Evolutionary conservation across 2,888 invertebrate genomes (phyloP).

Genomic region (Meloe dianella): DNA sequence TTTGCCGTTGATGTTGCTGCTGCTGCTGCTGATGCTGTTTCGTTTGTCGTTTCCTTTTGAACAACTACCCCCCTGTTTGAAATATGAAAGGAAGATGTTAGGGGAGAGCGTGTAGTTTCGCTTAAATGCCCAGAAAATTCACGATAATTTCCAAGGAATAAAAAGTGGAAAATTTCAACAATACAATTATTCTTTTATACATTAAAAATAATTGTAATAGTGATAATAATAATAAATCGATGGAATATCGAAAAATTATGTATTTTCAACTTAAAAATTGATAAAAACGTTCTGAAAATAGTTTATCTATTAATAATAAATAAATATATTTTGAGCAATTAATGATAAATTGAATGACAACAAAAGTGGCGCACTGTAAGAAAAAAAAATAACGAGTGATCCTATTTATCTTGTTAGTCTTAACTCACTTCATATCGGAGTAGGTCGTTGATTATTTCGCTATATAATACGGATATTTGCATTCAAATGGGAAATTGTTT

Average conservation of each 20-base stretch:
- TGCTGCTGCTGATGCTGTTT: no score
- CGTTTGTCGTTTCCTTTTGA: constrained; percentile 4
- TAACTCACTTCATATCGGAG: no score
- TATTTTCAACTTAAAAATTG: not conserved
- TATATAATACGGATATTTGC: no score
- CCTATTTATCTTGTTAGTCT: no score
- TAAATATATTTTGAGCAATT: not conserved
- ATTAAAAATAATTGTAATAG: no score
- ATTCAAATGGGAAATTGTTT: no score
- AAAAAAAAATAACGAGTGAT: no score
- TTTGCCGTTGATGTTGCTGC: not conserved
- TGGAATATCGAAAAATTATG: not conserved
- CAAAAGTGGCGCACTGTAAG: no score
- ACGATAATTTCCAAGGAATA: not conserved
- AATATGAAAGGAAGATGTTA: not conserved
- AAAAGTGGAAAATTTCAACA: not conserved
- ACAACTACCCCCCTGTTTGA: not conserved
- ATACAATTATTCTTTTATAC: not conserved
- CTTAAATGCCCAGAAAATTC: constrained; percentile 5
- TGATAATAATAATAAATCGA: not conserved
- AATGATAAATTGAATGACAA: not conserved
- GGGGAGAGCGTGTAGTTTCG: not conserved
- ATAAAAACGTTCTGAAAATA: not conserved
- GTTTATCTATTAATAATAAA: not conserved
- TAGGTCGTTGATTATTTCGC: no score